Conservation (phyloP, 2,888 invertebrate species). For the Aricia artaxerxes region DNA sequence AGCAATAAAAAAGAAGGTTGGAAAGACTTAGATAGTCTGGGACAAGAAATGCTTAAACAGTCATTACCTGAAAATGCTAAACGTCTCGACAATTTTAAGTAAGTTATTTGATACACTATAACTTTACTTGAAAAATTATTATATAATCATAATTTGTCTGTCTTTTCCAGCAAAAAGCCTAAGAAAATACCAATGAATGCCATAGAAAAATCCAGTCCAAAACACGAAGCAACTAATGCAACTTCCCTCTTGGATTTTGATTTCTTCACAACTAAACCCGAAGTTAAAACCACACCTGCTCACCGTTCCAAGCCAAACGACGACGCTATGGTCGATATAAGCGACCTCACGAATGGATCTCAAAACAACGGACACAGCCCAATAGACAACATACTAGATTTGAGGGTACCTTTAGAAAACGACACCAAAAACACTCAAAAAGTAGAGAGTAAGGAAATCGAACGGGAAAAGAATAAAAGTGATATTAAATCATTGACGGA, state of each 20-base stretch:
- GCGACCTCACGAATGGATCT: slow-evolving; percentile 51
- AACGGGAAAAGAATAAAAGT: slow-evolving; percentile 47
- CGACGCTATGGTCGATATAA: slow-evolving; percentile 81
- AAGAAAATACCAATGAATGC: slow-evolving; percentile 85
- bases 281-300: slow-evolving; percentile 44
- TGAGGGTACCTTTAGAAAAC: slow-evolving; percentile 50
- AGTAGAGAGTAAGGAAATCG: slow-evolving; percentile 50
- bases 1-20: slow-evolving; percentile 75
- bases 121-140: too few relatives aligned
- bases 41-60: slow-evolving; percentile 88
- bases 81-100: slow-evolving; percentile 65
- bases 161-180: slow-evolving; percentile 65
- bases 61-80: slow-evolving; percentile 79
- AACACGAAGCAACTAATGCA: slow-evolving; percentile 52
- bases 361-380: slow-evolving; percentile 49
- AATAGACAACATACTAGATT: slow-evolving; percentile 56
- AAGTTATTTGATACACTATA: slow-evolving; percentile 23
- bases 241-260: slow-evolving; percentile 72
- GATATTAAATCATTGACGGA: slow-evolving; percentile 78
- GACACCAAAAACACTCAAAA: slow-evolving; percentile 46
- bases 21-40: slow-evolving; percentile 89
- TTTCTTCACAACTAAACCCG: slow-evolving; percentile 70
- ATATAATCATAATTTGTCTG: neutral
- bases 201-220: slow-evolving; percentile 66
- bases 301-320: slow-evolving; percentile 53